Conservation (phyloP, 2,113 vertebrate species). For the Electrona antarctica region DNA sequence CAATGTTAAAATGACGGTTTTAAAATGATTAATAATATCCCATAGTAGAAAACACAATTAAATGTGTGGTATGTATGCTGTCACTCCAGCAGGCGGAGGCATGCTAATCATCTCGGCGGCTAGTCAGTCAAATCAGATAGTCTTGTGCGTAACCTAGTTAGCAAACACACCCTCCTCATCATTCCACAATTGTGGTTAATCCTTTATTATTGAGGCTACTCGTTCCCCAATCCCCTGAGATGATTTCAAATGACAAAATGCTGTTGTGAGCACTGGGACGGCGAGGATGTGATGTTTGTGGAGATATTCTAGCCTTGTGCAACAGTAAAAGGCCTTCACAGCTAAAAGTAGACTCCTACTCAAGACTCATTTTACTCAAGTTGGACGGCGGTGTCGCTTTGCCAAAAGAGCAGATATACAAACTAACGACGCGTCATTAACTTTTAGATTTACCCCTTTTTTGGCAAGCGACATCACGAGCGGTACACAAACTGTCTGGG, state of each 20-base stretch:
- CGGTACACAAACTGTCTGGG: too few species aligned
- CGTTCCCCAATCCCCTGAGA: conserved; percentile 4
- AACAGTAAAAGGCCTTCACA: not conserved
- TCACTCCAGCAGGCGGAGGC: conserved; percentile 42
- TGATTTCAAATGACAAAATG: not conserved
- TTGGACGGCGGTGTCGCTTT: too few species aligned
- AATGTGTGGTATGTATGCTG: conserved; percentile 31
- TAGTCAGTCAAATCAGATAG: conserved; percentile 10
- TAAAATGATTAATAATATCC: too few species aligned
- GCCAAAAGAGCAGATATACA: too few species aligned
- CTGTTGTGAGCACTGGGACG: not conserved
- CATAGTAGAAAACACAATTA: not conserved
- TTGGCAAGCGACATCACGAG: too few species aligned
- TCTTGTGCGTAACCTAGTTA: conserved; percentile 16
- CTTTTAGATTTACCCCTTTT: too few species aligned
- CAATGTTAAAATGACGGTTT: too few species aligned
- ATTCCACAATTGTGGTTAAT: conserved; percentile 21
- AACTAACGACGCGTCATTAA: too few species aligned
- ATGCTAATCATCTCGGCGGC: conserved; percentile 48
- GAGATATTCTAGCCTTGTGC: too few species aligned
- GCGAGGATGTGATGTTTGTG: not conserved
- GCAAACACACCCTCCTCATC: not conserved
- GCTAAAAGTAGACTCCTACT: not conserved
- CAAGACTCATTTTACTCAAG: too few species aligned
- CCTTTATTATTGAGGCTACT: not conserved